These are phyloP conservation scores for Platycheirus albimanus DNA, from an alignment of 2,888 invertebrate genomes.

Conservation along the genomic window DNA sequence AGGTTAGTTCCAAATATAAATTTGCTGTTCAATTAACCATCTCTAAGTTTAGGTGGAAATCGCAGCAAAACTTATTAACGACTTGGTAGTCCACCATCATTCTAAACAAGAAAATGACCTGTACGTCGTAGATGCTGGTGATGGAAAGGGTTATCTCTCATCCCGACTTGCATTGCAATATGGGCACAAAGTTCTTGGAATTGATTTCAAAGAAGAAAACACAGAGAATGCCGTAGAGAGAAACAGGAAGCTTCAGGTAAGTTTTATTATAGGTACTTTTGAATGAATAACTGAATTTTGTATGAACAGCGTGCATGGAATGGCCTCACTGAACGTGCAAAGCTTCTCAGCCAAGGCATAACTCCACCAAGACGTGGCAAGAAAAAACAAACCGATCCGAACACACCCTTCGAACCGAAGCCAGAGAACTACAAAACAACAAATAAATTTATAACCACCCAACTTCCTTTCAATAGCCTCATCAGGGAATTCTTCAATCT, in stretches of 20 bases:
- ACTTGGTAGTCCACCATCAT: constrained; percentile 80
- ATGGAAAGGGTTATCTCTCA: constrained; percentile 94
- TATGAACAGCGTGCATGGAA: constrained; percentile 87
- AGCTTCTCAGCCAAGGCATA: constrained; percentile 82
- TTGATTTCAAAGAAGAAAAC: constrained; percentile 89
- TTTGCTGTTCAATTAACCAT: neutral
- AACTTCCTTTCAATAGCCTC: constrained; percentile 84
- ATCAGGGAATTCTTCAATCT: constrained; percentile 83
- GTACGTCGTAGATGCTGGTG: constrained; percentile 92
- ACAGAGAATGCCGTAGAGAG: constrained; percentile 86
- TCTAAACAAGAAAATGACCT: constrained; percentile 15
- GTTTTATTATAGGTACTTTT: neutral
- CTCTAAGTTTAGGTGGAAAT: constrained; percentile 84
- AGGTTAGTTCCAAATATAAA: constrained; percentile 83
- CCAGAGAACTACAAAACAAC: constrained; percentile 85
- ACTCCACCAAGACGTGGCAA: constrained; percentile 78
- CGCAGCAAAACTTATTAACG: constrained; percentile 85
- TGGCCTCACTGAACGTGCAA: constrained; percentile 84
- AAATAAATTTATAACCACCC: constrained; percentile 85
- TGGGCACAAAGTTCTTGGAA: constrained; percentile 88
- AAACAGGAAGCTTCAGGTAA: constrained; percentile 80
- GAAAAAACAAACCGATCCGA: constrained; percentile 68
- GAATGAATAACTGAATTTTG: no score
- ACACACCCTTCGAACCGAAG: neutral
- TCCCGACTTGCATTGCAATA: constrained; percentile 89